Evolutionary conservation across 2,888 invertebrate species (phyloP).

Genomic region (Rotaria socialis): DNA sequence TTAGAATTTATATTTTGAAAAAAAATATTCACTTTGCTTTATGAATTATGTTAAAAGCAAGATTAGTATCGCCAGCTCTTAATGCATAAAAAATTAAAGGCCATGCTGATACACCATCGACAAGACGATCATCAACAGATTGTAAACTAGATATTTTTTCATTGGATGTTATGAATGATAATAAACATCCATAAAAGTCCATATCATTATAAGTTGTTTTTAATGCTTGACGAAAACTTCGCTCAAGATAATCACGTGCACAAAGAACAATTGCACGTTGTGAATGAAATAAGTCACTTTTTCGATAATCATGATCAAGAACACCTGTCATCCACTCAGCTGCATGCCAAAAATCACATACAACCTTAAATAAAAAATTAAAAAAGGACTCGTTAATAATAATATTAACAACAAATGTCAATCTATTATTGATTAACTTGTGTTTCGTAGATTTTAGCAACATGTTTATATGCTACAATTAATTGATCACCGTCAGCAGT

Average conservation of each 20-base stretch:
- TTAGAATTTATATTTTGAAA: not conserved
- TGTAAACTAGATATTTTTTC: not conserved
- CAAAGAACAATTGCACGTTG: slow-evolving; percentile 4
- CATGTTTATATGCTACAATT: slow-evolving; percentile 12
- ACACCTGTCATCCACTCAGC: slow-evolving; percentile 32
- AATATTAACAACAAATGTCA: not conserved
- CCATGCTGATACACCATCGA: slow-evolving; percentile 26
- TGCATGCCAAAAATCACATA: slow-evolving; percentile 3
- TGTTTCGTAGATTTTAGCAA: not conserved
- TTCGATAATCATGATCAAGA: slow-evolving; percentile 16
- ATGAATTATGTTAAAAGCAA: not conserved
- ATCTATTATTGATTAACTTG: not conserved
- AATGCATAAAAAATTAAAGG: slow-evolving; percentile 28
- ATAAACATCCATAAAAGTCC: not conserved
- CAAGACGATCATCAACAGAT: slow-evolving; percentile 36
- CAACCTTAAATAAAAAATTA: not conserved
- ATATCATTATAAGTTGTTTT: slow-evolving; percentile 21
- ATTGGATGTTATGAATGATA: slow-evolving; percentile 20
- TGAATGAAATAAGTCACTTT: not conserved
- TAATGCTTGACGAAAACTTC: slow-evolving; percentile 36
- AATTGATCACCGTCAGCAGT: not conserved
- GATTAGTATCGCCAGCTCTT: slow-evolving; percentile 7
- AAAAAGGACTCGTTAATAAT: not conserved
- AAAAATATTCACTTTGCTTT: not conserved
- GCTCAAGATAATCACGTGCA: slow-evolving; percentile 21